Evolutionary conservation across 2,888 invertebrate genomes (phyloP), one percentile per base, ranked within the genome.

Genomic region (Tetheella fluctuosa): DNA sequence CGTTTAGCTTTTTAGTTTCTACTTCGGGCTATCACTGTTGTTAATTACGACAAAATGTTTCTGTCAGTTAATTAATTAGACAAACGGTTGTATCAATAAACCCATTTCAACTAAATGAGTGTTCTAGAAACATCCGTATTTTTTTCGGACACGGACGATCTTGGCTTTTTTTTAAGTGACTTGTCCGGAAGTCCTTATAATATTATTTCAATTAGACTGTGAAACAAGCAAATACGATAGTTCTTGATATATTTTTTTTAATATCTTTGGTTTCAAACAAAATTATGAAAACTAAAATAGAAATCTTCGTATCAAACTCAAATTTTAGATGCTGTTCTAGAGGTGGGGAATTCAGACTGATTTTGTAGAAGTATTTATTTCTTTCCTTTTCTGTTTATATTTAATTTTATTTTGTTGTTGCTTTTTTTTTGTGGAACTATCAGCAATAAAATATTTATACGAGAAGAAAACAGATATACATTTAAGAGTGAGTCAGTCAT

Each of bases 321-420:
- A 10, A 73, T 72, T 64, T 68, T 2, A 4, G 13, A 2, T 66
- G 65, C 60, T 30, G 53, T 55, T 63, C 59, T 67, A 71, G 62
- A 8, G 52, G 57, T 13, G 34, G 56, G 55, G 10, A 39, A n/a
- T 61, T 42, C 61, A 57, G 28, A 25, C 23, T 57, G 52, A 60
- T 69, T 68, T 60, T 48, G 48, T 10, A 20, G 59, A 57, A 34
- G 55, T 58, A 57, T 59, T 64, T 59, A 17, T 64, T 37, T 25
- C 39, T 39, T 2, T 5, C 30, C 37, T 53, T 30, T 60, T 68
- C 70, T 69, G 63, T 71, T 69, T 68, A 65, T 52, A 23, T 52
- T 52, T 55, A 59, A 42, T 65, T 64, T 61, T 55, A 34, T 56
- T 59, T 57, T 61, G 55, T 59, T 62, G 28, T 17, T 12, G 13